Conservation (phyloP, 2,888 invertebrate species). For the Mimas tiliae region DNA sequence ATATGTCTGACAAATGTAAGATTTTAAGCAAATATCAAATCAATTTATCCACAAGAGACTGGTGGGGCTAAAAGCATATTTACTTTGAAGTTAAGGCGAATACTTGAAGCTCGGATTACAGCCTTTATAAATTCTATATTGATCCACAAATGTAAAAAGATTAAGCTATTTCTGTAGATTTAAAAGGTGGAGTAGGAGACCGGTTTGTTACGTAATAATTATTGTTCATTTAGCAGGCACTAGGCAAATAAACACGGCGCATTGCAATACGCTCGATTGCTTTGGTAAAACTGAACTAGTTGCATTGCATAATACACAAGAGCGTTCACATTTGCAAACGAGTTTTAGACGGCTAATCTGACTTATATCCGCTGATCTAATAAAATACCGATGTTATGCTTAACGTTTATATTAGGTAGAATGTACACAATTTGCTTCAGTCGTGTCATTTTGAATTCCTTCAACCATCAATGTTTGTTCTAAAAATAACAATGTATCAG, state of each 20-base stretch:
- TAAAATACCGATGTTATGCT: constrained; percentile 3
- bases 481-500: background rate
- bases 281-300: constrained; percentile 34
- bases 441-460: background rate
- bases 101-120: background rate
- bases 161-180: no score
- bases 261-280: no score
- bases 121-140: background rate
- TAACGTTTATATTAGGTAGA: background rate
- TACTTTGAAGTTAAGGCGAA: background rate
- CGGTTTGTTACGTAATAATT: no score
- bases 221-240: background rate
- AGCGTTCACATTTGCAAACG: constrained; percentile 33
- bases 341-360: constrained; percentile 22
- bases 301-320: constrained; percentile 30
- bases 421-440: background rate
- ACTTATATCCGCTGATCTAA: constrained; percentile 7
- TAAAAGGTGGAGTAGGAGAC: no score
- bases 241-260: constrained; percentile 36
- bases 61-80: constrained; percentile 5
- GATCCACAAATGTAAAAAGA: background rate
- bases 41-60: constrained; percentile 10
- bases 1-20: constrained; percentile 30
- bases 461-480: background rate
- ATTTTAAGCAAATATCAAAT: constrained; percentile 20